Evolutionary conservation across 2,888 invertebrate genomes (phyloP).

Genomic region (Drosophila pegasa): DNA sequence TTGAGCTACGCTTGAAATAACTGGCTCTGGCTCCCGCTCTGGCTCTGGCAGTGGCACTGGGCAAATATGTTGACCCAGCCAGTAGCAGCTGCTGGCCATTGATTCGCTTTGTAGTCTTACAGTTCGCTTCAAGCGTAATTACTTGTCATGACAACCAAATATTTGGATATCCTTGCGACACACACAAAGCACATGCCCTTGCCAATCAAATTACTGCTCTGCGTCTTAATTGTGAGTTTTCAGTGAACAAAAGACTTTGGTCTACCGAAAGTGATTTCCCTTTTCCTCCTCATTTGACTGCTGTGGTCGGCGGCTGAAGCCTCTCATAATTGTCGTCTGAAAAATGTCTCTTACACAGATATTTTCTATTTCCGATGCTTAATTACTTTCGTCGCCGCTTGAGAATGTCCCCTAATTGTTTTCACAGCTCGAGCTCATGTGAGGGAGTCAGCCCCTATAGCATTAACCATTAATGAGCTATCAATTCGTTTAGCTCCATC

Average conservation of each 20-base stretch:
- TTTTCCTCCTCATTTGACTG: conserved; percentile 9
- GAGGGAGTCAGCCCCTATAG: neutral
- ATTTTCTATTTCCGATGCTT: conserved; percentile 1
- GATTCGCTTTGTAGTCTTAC: conserved; percentile 24
- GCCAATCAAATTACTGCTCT: conserved; percentile 7
- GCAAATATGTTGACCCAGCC: conserved; percentile 28
- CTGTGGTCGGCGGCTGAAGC: conserved; percentile 1
- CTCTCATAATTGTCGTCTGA: conserved; percentile 2
- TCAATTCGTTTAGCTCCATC: neutral
- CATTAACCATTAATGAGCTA: conserved; percentile 13
- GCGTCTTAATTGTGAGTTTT: conserved; percentile 3
- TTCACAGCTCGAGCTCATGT: neutral
- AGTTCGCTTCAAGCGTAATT: conserved; percentile 54
- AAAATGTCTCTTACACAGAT: neutral
- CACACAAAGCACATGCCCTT: conserved; percentile 39
- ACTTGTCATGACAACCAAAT: conserved; percentile 73
- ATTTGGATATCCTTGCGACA: conserved; percentile 58
- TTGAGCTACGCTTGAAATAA: conserved; percentile 68
- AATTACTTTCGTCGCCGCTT: conserved; percentile 13
- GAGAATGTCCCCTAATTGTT: conserved; percentile 12
- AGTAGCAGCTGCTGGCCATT: neutral
- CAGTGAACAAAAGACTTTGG: neutral
- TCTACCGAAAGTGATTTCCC: neutral
- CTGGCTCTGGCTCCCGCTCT: too few relatives aligned
- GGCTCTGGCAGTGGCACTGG: too few relatives aligned